Evolutionary conservation across 2,113 vertebrate species (phyloP).

Genomic region (Sigmodon hispidus): DNA sequence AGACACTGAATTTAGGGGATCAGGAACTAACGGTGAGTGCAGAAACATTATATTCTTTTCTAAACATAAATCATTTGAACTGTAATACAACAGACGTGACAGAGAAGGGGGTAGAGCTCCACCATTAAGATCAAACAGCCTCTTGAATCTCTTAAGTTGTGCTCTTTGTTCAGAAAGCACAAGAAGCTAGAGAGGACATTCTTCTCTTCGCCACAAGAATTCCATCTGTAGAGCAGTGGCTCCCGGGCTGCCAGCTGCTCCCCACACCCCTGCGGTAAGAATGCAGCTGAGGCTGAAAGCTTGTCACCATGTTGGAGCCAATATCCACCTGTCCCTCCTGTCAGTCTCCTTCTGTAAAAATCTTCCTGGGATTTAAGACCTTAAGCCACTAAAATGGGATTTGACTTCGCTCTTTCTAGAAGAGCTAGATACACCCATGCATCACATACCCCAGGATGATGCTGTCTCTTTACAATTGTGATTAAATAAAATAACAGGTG

Average conservation of each 20-base stretch:
- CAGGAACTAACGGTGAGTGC: background rate
- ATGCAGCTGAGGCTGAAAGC: conserved; percentile 85
- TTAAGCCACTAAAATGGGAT: conserved; percentile 84
- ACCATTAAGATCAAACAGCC: conserved; percentile 62
- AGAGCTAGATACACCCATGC: conserved; percentile 68
- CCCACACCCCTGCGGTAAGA: conserved; percentile 82
- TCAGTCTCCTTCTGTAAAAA: conserved; percentile 85
- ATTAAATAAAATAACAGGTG: conserved; percentile 87
- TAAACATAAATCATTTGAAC: background rate
- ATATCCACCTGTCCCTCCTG: conserved; percentile 87
- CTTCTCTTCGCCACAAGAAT: conserved; percentile 83
- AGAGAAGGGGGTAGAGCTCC: background rate
- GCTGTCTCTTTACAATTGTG: conserved; percentile 79
- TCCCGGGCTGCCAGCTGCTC: conserved; percentile 84
- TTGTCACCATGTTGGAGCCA: conserved; percentile 85
- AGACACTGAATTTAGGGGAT: background rate
- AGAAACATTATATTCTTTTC: background rate
- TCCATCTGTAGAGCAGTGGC: conserved; percentile 78
- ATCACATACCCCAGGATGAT: conserved; percentile 74
- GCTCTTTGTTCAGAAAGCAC: conserved; percentile 45
- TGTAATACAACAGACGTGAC: background rate
- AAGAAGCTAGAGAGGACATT: conserved; percentile 73
- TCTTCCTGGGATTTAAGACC: conserved; percentile 83
- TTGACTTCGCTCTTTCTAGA: conserved; percentile 83
- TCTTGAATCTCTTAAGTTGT: conserved; percentile 20